Conservation (phyloP, 2,797 vertebrate species). For the Falco cherrug region DNA sequence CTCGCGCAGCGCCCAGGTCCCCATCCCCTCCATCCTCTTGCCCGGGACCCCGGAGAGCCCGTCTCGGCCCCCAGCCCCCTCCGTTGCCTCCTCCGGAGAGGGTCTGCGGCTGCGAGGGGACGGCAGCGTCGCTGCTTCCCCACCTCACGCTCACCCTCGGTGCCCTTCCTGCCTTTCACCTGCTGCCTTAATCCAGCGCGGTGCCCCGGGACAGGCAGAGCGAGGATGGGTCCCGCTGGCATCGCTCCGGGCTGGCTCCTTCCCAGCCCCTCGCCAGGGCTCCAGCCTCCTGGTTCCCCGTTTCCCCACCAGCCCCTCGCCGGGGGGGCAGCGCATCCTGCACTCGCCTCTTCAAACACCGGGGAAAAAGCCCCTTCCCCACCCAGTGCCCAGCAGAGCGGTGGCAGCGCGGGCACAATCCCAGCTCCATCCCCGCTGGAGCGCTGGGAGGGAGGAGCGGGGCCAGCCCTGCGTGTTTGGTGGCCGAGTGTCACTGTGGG, state of each 20-base stretch:
- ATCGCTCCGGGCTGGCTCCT: neutral
- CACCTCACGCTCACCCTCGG: neutral
- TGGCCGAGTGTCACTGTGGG: neutral
- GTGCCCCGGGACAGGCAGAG: neutral
- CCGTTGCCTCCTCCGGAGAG: neutral
- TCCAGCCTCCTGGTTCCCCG: neutral
- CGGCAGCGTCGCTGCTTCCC: neutral
- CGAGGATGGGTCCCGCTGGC: too few species aligned
- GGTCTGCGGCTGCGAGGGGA: neutral
- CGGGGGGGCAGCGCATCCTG: neutral
- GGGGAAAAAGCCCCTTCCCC: neutral
- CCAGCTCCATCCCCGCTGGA: rapidly evolving
- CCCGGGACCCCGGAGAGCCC: neutral
- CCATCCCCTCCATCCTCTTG: neutral
- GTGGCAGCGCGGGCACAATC: neutral
- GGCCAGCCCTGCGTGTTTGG: neutral
- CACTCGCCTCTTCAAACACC: neutral
- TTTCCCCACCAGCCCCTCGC: neutral
- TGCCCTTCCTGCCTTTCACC: slow-evolving; percentile 15
- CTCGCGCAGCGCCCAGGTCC: neutral
- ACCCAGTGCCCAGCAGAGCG: neutral
- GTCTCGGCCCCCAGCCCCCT: neutral
- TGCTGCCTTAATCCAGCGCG: slow-evolving; percentile 11
- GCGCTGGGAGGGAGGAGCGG: neutral
- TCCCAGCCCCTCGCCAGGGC: neutral